Evolutionary conservation across 2,888 invertebrate species (phyloP).

Genomic region (Diloba caeruleocephala): DNA sequence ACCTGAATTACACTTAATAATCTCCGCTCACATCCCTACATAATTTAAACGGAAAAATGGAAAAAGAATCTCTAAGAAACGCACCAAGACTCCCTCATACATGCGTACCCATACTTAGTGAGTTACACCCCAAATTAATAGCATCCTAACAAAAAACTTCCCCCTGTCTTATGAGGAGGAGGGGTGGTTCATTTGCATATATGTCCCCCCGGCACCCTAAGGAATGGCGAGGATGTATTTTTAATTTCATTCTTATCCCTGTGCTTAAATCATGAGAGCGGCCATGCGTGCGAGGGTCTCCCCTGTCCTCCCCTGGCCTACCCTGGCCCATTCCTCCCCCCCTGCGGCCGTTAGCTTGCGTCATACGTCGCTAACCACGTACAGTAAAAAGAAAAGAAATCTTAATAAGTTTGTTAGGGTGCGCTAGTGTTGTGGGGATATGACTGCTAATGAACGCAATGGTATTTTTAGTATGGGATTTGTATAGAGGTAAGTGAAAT

Average conservation of each 20-base stretch:
- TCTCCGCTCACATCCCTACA: constrained; percentile 75
- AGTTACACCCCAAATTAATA: constrained; percentile 89
- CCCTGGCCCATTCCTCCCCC: constrained; percentile 54
- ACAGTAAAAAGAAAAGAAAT: constrained; percentile 89
- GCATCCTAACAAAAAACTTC: constrained; percentile 88
- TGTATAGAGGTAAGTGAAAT: no score
- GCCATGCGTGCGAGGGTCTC: constrained; percentile 87
- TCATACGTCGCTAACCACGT: constrained; percentile 89
- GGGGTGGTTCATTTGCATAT: constrained; percentile 87
- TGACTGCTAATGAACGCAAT: constrained; percentile 44
- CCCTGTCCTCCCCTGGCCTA: constrained; percentile 59
- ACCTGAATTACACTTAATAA: constrained; percentile 82
- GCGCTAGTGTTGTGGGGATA: constrained; percentile 73
- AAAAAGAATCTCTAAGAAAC: constrained; percentile 70
- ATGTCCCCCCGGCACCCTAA: constrained; percentile 88
- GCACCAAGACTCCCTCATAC: constrained; percentile 67
- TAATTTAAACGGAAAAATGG: constrained; percentile 82
- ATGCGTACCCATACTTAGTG: constrained; percentile 80
- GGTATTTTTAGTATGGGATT: no score
- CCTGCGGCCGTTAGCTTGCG: constrained; percentile 83
- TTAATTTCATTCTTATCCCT: constrained; percentile 89
- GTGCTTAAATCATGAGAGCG: constrained; percentile 89
- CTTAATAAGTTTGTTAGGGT: constrained; percentile 89
- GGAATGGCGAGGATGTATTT: constrained; percentile 87
- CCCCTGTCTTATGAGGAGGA: constrained; percentile 84